Evolutionary conservation across 2,797 vertebrate genomes (phyloP), one percentile per base, ranked within the genome.

Genomic region (Poecilia picta): DNA sequence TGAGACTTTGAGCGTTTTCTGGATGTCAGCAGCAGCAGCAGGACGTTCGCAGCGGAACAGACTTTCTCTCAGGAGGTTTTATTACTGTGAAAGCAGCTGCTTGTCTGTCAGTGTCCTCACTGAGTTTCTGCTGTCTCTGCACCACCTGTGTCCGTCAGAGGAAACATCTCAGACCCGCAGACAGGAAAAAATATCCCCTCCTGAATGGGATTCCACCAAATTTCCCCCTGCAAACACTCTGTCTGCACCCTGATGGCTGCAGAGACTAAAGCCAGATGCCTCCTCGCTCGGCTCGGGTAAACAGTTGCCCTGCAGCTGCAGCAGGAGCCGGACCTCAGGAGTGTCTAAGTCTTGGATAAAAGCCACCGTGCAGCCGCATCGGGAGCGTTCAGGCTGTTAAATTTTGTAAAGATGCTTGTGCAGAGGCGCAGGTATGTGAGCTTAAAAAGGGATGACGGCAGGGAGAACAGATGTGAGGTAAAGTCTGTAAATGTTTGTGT

Each of bases 101-200:
- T 86, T 92, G 91, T 92, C 92, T 93, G 87, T 91, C 89, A 91
- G 88, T 76, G 87, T 89, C 86, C 85, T 93, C 84, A 0, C 55
- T 75, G 87, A 28, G 77, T 91, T 93, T 91, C 79, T 92, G 92
- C 92, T 93, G 90, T 87, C 87, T 90, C 88, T 85, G 89, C 90
- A 92, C 79, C 91, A 92, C 88, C 93, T 94, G 92, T 90, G 90
- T 91, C 84, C 85, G 36, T 79, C 55, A 75, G 41, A n/a, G 13
- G n/a, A 71, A 46, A 71, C 41, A 71, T 71, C 68, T 46, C 68
- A 71, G 43, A 71, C 41, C 68, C 1, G 13, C 25, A 71, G 41
- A 46, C 25, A 46, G 43, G 68, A 71, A 46, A 71, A 70, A 2
- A 45, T 28, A 71, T 46, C n/a, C 68, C 68, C 43, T 8, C 1